These are phyloP conservation scores for Falco biarmicus DNA, from an alignment of 2,797 vertebrate genomes.

Conservation along the genomic window DNA sequence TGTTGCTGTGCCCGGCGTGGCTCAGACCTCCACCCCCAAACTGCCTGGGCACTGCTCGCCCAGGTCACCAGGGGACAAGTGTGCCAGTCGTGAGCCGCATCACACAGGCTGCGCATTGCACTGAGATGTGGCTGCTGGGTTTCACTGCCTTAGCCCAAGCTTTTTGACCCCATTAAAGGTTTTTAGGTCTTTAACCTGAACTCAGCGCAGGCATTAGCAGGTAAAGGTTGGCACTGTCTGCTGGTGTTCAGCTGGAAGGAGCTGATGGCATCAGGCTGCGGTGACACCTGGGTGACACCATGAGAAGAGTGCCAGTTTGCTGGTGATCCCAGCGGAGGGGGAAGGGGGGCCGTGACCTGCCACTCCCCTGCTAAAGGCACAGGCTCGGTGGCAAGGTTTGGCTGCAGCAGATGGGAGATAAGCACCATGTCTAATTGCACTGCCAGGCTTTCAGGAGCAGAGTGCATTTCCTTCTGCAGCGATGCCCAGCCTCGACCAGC, in stretches of 20 bases:
- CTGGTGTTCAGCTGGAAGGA: not conserved
- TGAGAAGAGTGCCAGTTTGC: not conserved
- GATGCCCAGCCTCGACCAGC: not conserved
- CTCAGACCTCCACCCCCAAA: not conserved
- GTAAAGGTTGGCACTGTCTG: not conserved
- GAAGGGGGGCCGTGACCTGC: not conserved
- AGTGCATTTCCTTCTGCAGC: not conserved
- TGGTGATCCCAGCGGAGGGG: not conserved
- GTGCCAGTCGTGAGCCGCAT: rapidly evolving
- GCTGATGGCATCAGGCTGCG: not conserved
- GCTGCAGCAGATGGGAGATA: not conserved
- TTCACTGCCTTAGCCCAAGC: not conserved
- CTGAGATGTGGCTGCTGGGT: not conserved
- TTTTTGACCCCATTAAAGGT: not conserved
- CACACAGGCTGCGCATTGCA: rapidly evolving
- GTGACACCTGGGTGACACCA: not conserved
- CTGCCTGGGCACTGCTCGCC: not conserved
- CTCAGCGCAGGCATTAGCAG: not conserved
- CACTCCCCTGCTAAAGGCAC: not conserved
- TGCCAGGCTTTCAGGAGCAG: not conserved
- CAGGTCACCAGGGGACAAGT: rapidly evolving
- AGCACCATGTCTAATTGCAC: not conserved
- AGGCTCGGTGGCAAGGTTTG: not conserved
- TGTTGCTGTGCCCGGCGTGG: rapidly evolving
- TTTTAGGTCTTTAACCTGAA: not conserved